phyloP scores from a whole-genome alignment of 2,888 invertebrate genomes.

The Hylaea fasciaria region DNA sequence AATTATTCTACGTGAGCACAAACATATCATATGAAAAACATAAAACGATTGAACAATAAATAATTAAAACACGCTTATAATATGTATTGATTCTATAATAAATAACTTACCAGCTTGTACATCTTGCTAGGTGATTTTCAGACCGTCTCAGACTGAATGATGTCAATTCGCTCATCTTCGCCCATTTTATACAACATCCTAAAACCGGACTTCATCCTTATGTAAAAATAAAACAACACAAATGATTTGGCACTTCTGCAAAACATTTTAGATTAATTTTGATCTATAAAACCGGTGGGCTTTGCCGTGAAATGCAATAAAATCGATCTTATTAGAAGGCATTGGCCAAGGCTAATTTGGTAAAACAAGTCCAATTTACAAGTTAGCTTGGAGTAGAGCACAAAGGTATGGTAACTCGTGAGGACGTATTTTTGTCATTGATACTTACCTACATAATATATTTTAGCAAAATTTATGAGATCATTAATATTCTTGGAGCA shows the following conservation, averaged over 20 bases:
- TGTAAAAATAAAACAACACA: constrained; percentile 30
- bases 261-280: constrained; percentile 45
- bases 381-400: constrained; percentile 29
- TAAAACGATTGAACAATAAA: background rate
- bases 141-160: constrained; percentile 47
- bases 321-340: constrained; percentile 44
- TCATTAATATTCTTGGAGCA: constrained; percentile 12
- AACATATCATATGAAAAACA: background rate
- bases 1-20: constrained; percentile 3
- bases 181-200: constrained; percentile 46
- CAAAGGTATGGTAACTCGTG: constrained; percentile 18
- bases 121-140: constrained; percentile 45
- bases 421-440: constrained; percentile 29
- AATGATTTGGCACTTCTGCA: constrained; percentile 41
- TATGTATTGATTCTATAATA: too few species aligned
- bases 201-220: constrained; percentile 45
- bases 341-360: constrained; percentile 42
- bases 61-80: background rate
- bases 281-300: constrained; percentile 34
- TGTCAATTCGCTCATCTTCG: constrained; percentile 38
- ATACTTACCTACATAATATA: too few species aligned
- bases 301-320: constrained; percentile 47
- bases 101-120: constrained; percentile 47
- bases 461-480: constrained; percentile 22
- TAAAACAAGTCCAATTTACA: constrained; percentile 44